Conservation (phyloP, 2,797 vertebrate species). For the Ispidina picta region DNA sequence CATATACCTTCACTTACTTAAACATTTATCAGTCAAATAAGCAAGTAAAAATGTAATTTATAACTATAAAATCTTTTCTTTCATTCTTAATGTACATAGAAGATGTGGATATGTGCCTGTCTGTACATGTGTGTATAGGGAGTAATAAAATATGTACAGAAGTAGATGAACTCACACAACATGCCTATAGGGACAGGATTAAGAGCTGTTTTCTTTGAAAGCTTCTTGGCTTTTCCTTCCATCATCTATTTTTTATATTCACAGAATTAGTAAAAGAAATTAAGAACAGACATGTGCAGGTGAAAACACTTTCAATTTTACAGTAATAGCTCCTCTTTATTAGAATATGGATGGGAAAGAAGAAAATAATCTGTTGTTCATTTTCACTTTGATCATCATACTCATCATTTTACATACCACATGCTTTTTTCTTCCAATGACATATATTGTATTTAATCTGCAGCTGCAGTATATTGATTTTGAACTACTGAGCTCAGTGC, state of each 20-base stretch:
- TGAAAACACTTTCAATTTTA: neutral
- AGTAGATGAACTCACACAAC: neutral
- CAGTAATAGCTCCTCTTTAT: neutral
- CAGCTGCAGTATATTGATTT: slow-evolving; percentile 45
- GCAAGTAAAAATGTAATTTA: neutral
- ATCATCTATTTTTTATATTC: neutral
- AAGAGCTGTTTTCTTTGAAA: neutral
- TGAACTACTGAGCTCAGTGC: slow-evolving; percentile 12
- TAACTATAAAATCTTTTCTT: neutral
- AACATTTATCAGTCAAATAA: neutral
- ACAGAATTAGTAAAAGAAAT: neutral
- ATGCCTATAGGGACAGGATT: neutral
- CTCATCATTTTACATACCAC: neutral
- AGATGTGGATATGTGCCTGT: neutral
- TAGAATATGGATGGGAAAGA: neutral
- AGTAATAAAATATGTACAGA: neutral
- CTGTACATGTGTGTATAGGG: neutral
- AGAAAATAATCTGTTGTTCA: neutral
- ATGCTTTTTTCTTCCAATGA: neutral
- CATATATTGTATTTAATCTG: slow-evolving; percentile 48
- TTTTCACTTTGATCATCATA: slow-evolving; percentile 18
- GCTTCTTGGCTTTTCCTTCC: neutral
- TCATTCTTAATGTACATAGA: neutral
- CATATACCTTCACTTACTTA: slow-evolving; percentile 9
- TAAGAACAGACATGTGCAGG: neutral